Evolutionary conservation across 2,888 invertebrate genomes (phyloP).

Genomic region (Lasioglossum oenotherae): DNA sequence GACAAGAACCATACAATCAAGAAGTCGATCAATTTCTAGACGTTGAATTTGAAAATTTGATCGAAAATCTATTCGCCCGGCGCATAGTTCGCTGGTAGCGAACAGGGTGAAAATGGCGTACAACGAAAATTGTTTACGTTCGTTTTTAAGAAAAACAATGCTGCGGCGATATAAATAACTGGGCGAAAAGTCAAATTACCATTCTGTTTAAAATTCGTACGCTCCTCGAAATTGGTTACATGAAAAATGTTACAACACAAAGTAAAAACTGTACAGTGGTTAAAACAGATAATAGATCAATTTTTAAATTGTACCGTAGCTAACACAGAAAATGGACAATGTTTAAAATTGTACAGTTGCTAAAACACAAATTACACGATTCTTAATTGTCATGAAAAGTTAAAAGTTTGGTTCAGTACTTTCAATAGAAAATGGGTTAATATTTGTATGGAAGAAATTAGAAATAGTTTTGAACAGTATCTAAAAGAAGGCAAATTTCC

Average conservation of each 20-base stretch:
- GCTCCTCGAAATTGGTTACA: not conserved
- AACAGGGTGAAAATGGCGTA: not conserved
- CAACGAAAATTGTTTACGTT: not conserved
- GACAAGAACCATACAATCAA: not conserved
- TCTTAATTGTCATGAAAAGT: not conserved
- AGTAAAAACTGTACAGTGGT: not conserved
- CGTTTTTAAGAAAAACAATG: not conserved
- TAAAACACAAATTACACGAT: too few relatives aligned
- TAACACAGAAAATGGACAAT: not conserved
- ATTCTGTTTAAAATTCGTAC: not conserved
- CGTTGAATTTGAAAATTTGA: not conserved
- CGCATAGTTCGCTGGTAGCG: not conserved
- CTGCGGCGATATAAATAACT: not conserved
- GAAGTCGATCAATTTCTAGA: not conserved
- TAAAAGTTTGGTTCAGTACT: not conserved
- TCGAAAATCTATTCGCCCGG: not conserved
- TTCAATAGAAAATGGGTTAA: not conserved
- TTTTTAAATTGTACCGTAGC: too few relatives aligned
- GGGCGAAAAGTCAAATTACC: not conserved
- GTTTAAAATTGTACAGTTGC: too few relatives aligned
- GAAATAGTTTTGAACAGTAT: not conserved
- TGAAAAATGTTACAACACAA: not conserved
- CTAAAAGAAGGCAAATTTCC: not conserved
- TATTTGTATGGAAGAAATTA: not conserved
- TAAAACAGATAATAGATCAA: not conserved